Percentiles rank a stretch among this genome's conserved stretches.
Evolutionary conservation across 1,140 invertebrate genomes (phyloP).

Genomic region (Aradophagus sp.): DNA sequence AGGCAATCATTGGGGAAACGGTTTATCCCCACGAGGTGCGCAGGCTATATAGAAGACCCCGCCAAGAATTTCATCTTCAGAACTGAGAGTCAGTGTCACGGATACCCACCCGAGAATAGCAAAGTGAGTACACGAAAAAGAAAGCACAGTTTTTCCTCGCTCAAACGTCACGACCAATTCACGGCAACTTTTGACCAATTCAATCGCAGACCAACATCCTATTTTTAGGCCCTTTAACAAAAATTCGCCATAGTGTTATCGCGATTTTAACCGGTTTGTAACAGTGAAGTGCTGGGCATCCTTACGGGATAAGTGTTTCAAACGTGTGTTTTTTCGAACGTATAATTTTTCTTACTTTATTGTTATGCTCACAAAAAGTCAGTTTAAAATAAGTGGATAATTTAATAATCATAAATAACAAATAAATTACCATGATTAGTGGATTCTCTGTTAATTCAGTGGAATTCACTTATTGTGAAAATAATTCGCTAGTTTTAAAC

Average conservation of each 20-base stretch:
- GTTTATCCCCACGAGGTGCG: conserved; percentile 66
- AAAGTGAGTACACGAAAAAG: conserved; percentile 66
- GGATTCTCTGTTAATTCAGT: too few species aligned
- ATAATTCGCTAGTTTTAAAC: too few species aligned
- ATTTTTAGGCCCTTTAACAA: background rate
- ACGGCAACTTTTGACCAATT: background rate
- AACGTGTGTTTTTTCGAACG: conserved; percentile 12
- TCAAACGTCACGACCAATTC: background rate
- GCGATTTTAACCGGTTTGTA: background rate
- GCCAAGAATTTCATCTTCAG: conserved; percentile 73
- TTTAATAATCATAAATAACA: too few species aligned
- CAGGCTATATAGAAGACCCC: conserved; percentile 74
- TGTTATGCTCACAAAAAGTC: too few species aligned
- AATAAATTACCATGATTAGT: too few species aligned
- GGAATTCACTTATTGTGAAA: too few species aligned
- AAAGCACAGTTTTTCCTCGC: conserved; percentile 18
- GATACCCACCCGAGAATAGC: conserved; percentile 65
- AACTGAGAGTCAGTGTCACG: conserved; percentile 73
- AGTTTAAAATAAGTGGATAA: too few species aligned
- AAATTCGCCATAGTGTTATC: conserved; percentile 4
- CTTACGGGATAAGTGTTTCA: conserved; percentile 29
- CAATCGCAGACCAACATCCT: background rate
- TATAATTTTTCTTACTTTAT: too few species aligned
- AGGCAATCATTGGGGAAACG: conserved; percentile 57
- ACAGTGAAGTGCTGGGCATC: conserved; percentile 21